Percentiles rank a stretch among this genome's conserved stretches.
phyloP scores from a whole-genome alignment of 2,888 invertebrate genomes.

The Mesoligia furuncula region DNA sequence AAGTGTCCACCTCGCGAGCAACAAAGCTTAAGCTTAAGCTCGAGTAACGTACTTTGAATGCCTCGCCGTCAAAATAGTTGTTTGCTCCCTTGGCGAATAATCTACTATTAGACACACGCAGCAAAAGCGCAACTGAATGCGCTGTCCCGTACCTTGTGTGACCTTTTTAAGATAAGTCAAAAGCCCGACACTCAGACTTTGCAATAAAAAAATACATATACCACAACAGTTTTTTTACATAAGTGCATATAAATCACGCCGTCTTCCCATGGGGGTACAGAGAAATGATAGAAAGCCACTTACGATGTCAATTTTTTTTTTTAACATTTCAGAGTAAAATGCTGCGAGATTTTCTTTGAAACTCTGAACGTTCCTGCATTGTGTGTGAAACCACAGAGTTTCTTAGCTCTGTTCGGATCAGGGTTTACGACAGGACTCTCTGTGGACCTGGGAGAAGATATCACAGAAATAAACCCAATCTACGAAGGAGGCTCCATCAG shows the following conservation, averaged over 20 bases:
- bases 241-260: neutral
- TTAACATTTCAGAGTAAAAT: slow-evolving; percentile 76
- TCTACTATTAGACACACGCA: neutral
- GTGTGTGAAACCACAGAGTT: slow-evolving; percentile 80
- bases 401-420: slow-evolving; percentile 80
- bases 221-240: neutral
- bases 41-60: no score
- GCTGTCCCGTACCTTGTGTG: neutral
- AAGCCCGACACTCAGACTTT: neutral
- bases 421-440: slow-evolving; percentile 81
- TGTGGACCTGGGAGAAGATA: slow-evolving; percentile 82
- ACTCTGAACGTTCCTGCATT: slow-evolving; percentile 80
- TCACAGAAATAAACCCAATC: slow-evolving; percentile 76
- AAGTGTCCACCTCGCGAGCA: no score
- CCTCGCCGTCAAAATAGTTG: no score
- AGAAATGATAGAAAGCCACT: neutral
- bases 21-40: no score
- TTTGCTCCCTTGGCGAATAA: no score
- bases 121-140: neutral
- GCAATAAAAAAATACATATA: neutral
- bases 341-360: slow-evolving; percentile 85
- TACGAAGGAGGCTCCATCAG: slow-evolving; percentile 81
- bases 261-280: no score
- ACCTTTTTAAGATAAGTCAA: neutral
- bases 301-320: neutral